These are phyloP conservation scores for Atta colombica DNA, from an alignment of 1,140 invertebrate species.

Conservation along the genomic window DNA sequence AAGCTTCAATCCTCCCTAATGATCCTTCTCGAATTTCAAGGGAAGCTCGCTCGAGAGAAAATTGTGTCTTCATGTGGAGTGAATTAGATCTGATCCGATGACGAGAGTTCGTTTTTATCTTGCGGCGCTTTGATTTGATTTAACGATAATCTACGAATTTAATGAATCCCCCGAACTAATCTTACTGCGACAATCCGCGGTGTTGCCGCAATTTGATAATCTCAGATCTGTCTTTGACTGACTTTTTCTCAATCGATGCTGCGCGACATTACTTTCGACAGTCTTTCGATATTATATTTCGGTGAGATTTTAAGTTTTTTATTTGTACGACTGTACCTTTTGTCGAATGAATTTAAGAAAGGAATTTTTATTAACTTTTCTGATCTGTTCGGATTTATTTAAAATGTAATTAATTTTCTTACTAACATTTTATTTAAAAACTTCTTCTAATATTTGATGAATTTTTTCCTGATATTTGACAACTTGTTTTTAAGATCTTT, in stretches of 20 bases:
- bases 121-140: constrained; percentile 45
- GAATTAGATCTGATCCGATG: constrained; percentile 29
- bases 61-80: constrained; percentile 11
- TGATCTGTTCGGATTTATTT: too few relatives aligned
- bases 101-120: constrained; percentile 22
- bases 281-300: background rate
- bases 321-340: background rate
- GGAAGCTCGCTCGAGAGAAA: background rate
- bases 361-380: background rate
- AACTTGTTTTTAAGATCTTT: too few relatives aligned
- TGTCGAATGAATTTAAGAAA: background rate
- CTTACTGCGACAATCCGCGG: constrained; percentile 32
- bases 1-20: background rate
- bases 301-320: background rate
- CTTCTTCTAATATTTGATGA: too few relatives aligned
- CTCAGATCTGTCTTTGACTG: constrained; percentile 29
- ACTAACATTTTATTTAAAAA: too few relatives aligned
- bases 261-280: background rate
- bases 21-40: constrained; percentile 1
- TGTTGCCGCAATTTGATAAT: background rate
- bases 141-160: constrained; percentile 44
- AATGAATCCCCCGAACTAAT: constrained; percentile 9
- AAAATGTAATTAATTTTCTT: too few relatives aligned
- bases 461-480: too few relatives aligned
- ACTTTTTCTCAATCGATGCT: background rate